Evolutionary conservation across 1,140 invertebrate species (phyloP).

Genomic region (Triops longicaudatus): DNA sequence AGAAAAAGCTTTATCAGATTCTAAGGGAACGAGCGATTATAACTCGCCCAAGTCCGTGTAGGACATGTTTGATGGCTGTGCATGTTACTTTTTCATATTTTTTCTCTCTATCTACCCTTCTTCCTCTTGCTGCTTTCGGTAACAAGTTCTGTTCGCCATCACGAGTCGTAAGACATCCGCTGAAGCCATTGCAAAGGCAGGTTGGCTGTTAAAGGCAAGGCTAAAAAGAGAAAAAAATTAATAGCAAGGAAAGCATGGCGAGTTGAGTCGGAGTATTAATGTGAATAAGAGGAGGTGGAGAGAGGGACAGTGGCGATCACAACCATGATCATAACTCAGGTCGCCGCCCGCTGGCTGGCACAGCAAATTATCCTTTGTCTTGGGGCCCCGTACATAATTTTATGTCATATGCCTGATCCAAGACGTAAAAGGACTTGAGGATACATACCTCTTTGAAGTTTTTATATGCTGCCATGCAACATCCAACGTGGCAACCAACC

Average conservation of each 20-base stretch:
- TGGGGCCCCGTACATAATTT: slow-evolving; percentile 14
- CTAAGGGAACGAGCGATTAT: background rate
- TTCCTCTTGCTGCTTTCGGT: background rate
- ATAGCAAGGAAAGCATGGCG: background rate
- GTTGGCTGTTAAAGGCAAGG: background rate
- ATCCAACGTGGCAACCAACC: background rate
- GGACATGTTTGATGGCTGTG: slow-evolving; percentile 11
- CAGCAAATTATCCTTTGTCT: slow-evolving; percentile 15
- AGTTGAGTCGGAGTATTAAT: background rate
- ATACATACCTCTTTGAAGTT: slow-evolving; percentile 15
- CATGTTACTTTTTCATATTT: background rate
- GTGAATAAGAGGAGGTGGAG: background rate
- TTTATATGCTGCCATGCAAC: slow-evolving; percentile 15
- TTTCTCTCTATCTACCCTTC: too few relatives aligned
- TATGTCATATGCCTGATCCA: slow-evolving; percentile 6
- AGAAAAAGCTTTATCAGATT: background rate
- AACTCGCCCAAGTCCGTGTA: background rate
- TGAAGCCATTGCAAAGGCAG: background rate
- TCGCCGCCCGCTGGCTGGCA: slow-evolving; percentile 12
- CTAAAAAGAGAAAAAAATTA: background rate
- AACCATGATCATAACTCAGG: slow-evolving; percentile 6
- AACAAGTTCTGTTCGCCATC: slow-evolving; percentile 3
- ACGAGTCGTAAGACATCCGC: slow-evolving; percentile 5
- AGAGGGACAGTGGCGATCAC: slow-evolving; percentile 13
- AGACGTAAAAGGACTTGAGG: slow-evolving; percentile 11